Evolutionary conservation across 2,113 vertebrate genomes (phyloP), one percentile per base, ranked within the genome.

Genomic region (Elephas maximus): DNA sequence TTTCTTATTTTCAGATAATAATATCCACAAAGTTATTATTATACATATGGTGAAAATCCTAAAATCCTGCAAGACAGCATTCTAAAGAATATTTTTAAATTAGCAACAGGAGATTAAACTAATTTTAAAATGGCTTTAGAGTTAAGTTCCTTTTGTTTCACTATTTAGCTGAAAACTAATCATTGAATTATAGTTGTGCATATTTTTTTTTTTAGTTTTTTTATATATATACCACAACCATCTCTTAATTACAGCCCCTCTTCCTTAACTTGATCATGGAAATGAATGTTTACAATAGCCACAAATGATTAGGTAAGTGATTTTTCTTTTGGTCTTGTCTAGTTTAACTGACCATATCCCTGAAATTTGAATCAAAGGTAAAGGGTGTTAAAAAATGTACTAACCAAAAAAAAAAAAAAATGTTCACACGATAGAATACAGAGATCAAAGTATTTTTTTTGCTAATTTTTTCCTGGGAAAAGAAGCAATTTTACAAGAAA

Each of bases 391-490:
- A 67, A 69, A 94, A 93, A 96, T 7, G 3, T 67, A 53, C 6
- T 77, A 53, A 86, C 37, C 60, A 48, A 86, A 74, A 62, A 48
- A 86, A 74, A 62, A 89, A 82, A 37, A 74, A 89, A 78, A 33
- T 28, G 80, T 2, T 45, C 51, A 48, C 1, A 33, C 14, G 18
- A 45, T 9, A 69, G 17, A 92, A 60, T 5, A 60, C 9, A 86
- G 63, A 88, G 63, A 95, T 95, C 30, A 94, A 78, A 90, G 63
- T 17, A 85, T 90, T 93, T 90, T 20, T 71, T 91, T 74, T 23
- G 33, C 33, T 23, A n/a, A 60, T 84, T 88, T 18, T 78, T 57
- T 79, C 48, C 69, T 63, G 14, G 8, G 2, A 63, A 73, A 85
- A 81, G 57, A 24, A 94, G 85, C 12, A 65, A 60, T 45, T 95